These are phyloP conservation scores for Tenebrio molitor DNA, from an alignment of 1,140 invertebrate species.

Conservation along the genomic window DNA sequence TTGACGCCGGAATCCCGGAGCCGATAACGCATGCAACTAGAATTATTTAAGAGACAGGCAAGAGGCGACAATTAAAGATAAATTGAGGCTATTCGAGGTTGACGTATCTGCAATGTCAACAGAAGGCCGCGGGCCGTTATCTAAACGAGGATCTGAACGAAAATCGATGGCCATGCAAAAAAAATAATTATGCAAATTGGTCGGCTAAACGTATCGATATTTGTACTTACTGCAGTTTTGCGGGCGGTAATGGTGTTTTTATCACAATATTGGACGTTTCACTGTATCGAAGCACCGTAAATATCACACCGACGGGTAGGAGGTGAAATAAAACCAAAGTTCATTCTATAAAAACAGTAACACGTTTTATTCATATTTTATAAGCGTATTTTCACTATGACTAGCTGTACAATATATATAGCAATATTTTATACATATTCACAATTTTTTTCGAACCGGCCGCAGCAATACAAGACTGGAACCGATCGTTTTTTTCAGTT, in stretches of 20 bases:
- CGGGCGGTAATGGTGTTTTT: neutral
- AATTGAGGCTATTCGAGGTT: constrained; percentile 26
- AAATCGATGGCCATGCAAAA: constrained; percentile 35
- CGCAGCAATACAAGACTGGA: constrained; percentile 42
- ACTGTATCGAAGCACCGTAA: constrained; percentile 5
- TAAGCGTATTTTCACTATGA: constrained; percentile 68
- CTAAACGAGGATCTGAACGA: constrained; percentile 29
- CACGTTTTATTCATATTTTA: constrained; percentile 66
- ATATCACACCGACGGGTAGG: constrained; percentile 22
- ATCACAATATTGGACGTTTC: constrained; percentile 5
- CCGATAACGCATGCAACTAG: constrained; percentile 2
- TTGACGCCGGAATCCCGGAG: neutral
- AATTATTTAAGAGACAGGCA: constrained; percentile 1
- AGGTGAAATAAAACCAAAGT: constrained; percentile 59
- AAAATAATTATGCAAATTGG: constrained; percentile 13
- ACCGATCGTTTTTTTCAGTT: constrained; percentile 58
- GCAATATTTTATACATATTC: constrained; percentile 66
- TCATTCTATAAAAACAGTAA: constrained; percentile 67
- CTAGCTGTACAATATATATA: constrained; percentile 67
- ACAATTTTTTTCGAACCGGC: constrained; percentile 60
- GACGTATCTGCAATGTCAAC: constrained; percentile 21
- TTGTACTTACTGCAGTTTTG: constrained; percentile 33
- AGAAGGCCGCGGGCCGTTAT: constrained; percentile 3
- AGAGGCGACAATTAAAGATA: constrained; percentile 12
- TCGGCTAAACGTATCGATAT: constrained; percentile 1